These are phyloP conservation scores for Otolemur garnettii DNA, from an alignment of 2,113 vertebrate genomes.

Conservation along the genomic window DNA sequence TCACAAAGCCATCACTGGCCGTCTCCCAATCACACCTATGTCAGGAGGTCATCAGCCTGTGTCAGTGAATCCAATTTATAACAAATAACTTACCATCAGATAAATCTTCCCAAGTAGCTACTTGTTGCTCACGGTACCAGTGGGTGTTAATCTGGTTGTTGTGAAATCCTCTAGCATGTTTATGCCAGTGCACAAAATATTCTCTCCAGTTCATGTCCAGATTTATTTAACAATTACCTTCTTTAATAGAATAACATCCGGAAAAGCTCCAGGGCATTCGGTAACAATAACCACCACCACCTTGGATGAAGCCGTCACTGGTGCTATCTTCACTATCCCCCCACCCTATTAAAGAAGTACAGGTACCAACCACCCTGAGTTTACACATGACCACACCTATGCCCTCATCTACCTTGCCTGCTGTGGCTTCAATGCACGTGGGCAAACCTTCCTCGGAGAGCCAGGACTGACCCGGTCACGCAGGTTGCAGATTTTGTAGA, in stretches of 20 bases:
- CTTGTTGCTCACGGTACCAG: background rate
- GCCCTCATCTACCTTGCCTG: background rate
- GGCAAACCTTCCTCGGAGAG: background rate
- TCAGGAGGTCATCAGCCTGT: conserved; percentile 18
- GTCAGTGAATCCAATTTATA: conserved; percentile 34
- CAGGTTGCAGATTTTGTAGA: background rate
- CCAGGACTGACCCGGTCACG: background rate
- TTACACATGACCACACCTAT: background rate
- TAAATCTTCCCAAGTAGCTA: conserved; percentile 72
- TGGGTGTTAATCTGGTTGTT: conserved; percentile 56
- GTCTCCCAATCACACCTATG: background rate
- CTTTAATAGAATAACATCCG: conserved; percentile 47
- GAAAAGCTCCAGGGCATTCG: conserved; percentile 50
- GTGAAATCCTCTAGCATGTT: conserved; percentile 69
- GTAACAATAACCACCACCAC: background rate
- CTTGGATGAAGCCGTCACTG: background rate
- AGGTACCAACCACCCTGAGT: background rate
- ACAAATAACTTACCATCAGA: conserved; percentile 60
- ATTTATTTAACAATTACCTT: conserved; percentile 72
- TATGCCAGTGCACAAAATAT: conserved; percentile 45
- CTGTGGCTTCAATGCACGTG: background rate
- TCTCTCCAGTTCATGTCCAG: conserved; percentile 18
- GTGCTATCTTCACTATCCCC: background rate
- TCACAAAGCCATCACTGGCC: conserved; percentile 6
- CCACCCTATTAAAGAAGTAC: background rate